A percentile compares a stretch with the other conserved stretches of the same genome.
Evolutionary conservation across 2,888 invertebrate genomes (phyloP).

Genomic region (Chirona hameri): DNA sequence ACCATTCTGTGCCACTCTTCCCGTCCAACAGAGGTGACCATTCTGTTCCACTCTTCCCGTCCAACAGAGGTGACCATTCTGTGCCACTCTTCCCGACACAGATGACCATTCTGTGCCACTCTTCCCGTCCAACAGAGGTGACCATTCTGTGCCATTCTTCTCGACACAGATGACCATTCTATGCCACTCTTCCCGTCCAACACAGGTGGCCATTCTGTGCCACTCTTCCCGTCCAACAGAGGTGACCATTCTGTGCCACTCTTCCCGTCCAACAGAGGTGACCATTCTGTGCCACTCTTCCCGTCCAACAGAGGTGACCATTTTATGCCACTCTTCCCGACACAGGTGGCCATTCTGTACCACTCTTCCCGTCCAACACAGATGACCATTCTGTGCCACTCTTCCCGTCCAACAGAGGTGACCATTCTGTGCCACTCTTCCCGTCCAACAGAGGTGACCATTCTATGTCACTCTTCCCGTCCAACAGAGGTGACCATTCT

Average conservation of each 20-base stretch:
- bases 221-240: too few relatives aligned
- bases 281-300: too few relatives aligned
- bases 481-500: constrained; percentile 63
- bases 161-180: not conserved
- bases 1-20: too few relatives aligned
- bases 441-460: too few relatives aligned
- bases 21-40: too few relatives aligned
- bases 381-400: not conserved
- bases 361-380: too few relatives aligned
- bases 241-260: not conserved
- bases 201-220: too few relatives aligned
- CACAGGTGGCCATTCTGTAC: too few relatives aligned
- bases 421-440: too few relatives aligned
- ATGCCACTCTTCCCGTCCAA: constrained; percentile 36
- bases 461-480: constrained; percentile 36
- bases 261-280: constrained; percentile 54
- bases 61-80: constrained; percentile 63
- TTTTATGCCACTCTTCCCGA: constrained; percentile 36
- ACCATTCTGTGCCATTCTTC: too few relatives aligned
- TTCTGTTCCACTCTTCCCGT: constrained; percentile 36
- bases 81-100: too few relatives aligned
- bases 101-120: not conserved
- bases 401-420: constrained; percentile 54
- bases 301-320: too few relatives aligned
- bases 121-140: constrained; percentile 54